Evolutionary conservation across 2,888 invertebrate genomes (phyloP).

Genomic region (Azorinus chamasolen): DNA sequence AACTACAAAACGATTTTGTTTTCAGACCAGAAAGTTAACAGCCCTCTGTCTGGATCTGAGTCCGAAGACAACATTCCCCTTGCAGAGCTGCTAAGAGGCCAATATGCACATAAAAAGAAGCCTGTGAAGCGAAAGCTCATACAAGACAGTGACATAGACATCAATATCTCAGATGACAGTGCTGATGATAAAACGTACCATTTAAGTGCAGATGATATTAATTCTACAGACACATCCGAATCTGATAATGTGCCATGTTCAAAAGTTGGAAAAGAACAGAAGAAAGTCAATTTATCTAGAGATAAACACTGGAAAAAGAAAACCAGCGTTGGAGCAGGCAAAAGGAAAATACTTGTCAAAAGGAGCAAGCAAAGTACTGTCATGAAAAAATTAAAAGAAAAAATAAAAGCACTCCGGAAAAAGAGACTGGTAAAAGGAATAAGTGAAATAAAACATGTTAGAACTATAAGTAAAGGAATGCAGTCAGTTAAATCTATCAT

Average conservation of each 20-base stretch:
- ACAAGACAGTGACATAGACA: neutral
- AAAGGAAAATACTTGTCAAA: neutral
- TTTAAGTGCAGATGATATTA: neutral
- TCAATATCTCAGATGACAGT: neutral
- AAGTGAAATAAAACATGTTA: neutral
- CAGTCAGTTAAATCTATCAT: neutral
- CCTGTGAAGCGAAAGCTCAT: slow-evolving; percentile 1
- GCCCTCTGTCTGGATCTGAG: neutral
- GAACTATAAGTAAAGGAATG: neutral
- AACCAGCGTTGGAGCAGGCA: neutral
- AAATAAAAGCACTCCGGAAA: neutral
- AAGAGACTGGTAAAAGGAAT: neutral
- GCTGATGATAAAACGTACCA: neutral
- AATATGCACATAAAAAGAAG: neutral
- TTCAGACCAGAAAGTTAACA: neutral
- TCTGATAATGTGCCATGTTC: neutral
- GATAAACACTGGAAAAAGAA: neutral
- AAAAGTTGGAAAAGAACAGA: neutral
- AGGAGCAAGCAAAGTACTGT: neutral
- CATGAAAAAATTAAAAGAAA: neutral
- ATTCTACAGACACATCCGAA: neutral
- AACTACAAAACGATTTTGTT: no score
- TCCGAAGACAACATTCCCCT: slow-evolving; percentile 1
- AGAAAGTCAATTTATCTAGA: neutral
- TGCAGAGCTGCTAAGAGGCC: neutral